Evolutionary conservation across 2,797 vertebrate genomes (phyloP).

Genomic region (Pipistrellus nathusii): DNA sequence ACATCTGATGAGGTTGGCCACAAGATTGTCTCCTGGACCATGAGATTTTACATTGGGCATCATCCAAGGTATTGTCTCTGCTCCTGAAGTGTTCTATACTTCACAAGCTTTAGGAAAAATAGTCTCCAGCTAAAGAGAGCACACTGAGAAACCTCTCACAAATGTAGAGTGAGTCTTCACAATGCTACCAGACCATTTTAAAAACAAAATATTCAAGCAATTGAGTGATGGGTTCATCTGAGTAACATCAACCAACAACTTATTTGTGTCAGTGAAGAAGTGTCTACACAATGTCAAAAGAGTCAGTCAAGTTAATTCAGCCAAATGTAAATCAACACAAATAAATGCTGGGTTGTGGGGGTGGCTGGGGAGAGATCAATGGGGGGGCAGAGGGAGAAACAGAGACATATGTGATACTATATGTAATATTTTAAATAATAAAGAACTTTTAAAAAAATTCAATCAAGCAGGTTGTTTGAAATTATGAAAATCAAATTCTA

Average conservation of each 20-base stretch:
- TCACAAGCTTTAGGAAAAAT: slow-evolving; percentile 5
- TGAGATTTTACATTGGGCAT: slow-evolving; percentile 5
- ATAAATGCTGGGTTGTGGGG: no score
- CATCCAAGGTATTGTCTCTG: slow-evolving; percentile 30
- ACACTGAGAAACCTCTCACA: slow-evolving; percentile 16
- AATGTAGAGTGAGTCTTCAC: not conserved
- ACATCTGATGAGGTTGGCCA: slow-evolving; percentile 3
- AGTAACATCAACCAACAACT: slow-evolving; percentile 33
- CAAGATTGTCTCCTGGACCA: not conserved
- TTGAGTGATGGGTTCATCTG: not conserved
- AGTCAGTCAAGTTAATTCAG: slow-evolving; percentile 38
- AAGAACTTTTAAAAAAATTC: not conserved
- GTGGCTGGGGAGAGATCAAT: no score
- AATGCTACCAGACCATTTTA: slow-evolving; percentile 3
- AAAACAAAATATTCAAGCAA: slow-evolving; percentile 51
- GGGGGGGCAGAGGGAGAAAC: no score
- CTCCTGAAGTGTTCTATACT: not conserved
- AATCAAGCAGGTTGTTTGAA: not conserved
- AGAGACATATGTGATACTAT: no score
- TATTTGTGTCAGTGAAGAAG: slow-evolving; percentile 42
- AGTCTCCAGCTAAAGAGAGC: not conserved
- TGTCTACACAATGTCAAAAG: slow-evolving; percentile 19
- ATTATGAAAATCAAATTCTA: slow-evolving; percentile 40
- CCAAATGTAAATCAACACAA: slow-evolving; percentile 39
- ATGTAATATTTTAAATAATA: no score